Percentiles rank a stretch among this genome's conserved stretches.
phyloP scores from a whole-genome alignment of 2,888 invertebrate genomes.

The Andrena minutula region DNA sequence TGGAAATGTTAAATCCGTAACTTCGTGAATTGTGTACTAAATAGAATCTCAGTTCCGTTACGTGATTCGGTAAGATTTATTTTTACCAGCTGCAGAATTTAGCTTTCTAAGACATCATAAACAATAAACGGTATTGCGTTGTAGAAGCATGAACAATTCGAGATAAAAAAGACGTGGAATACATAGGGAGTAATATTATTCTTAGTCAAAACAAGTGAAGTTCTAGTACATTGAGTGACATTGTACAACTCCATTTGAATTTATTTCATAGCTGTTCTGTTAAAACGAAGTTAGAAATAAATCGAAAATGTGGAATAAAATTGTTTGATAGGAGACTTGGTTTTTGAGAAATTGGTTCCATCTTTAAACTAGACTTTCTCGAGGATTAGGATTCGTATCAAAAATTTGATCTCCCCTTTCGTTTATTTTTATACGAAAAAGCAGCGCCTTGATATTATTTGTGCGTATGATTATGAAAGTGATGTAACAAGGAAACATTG shows the following conservation, averaged over 20 bases:
- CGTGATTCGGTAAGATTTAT: slow-evolving; percentile 29
- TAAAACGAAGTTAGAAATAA: too few relatives aligned
- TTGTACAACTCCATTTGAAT: not conserved
- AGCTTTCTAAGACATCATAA: not conserved
- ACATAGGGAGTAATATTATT: not conserved
- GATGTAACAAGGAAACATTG: too few relatives aligned
- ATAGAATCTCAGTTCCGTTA: slow-evolving; percentile 18
- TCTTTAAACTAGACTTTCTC: too few relatives aligned
- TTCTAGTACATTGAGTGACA: slow-evolving; percentile 30
- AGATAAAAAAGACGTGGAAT: not conserved
- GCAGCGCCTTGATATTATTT: too few relatives aligned
- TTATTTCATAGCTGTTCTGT: too few relatives aligned
- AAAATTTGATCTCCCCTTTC: too few relatives aligned
- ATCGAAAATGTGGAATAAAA: too few relatives aligned
- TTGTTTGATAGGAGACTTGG: too few relatives aligned
- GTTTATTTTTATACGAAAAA: too few relatives aligned
- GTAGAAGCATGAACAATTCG: not conserved
- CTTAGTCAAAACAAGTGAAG: not conserved
- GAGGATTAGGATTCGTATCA: too few relatives aligned
- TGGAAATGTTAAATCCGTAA: slow-evolving; percentile 31
- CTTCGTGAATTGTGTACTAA: slow-evolving; percentile 15
- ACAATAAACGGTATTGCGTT: not conserved
- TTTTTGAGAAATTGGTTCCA: too few relatives aligned
- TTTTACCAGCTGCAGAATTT: not conserved
- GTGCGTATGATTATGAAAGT: too few relatives aligned